These are phyloP conservation scores for Stegana nigrithorax DNA, from an alignment of 2,888 invertebrate species.

Conservation along the genomic window DNA sequence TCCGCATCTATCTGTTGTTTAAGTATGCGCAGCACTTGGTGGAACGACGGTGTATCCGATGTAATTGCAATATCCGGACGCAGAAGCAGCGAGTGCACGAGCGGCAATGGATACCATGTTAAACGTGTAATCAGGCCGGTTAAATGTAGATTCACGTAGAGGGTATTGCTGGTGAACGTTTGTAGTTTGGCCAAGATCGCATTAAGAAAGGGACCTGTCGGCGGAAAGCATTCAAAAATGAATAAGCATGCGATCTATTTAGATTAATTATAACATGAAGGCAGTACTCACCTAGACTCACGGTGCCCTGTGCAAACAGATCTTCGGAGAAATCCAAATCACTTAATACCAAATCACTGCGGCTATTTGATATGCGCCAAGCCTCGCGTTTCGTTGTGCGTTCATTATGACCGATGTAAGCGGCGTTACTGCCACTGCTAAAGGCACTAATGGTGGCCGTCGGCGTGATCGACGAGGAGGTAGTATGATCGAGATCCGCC, in stretches of 20 bases:
- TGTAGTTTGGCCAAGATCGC: slow-evolving; percentile 85
- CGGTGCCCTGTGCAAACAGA: slow-evolving; percentile 69
- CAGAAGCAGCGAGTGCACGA: slow-evolving; percentile 87
- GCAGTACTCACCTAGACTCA: slow-evolving; percentile 66
- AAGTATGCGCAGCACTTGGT: slow-evolving; percentile 85
- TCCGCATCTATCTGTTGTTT: slow-evolving; percentile 89
- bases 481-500: slow-evolving; percentile 13
- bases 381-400: slow-evolving; percentile 44
- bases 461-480: not conserved
- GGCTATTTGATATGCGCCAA: slow-evolving; percentile 64
- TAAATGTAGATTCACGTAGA: slow-evolving; percentile 87
- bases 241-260: not conserved
- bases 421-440: slow-evolving; percentile 40
- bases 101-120: slow-evolving; percentile 88
- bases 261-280: not conserved
- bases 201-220: slow-evolving; percentile 83
- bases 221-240: not conserved
- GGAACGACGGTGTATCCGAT: slow-evolving; percentile 90
- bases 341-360: slow-evolving; percentile 59
- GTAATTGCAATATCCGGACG: slow-evolving; percentile 87
- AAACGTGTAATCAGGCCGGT: slow-evolving; percentile 88
- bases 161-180: slow-evolving; percentile 84
- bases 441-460: slow-evolving; percentile 14
- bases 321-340: slow-evolving; percentile 69
- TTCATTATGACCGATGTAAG: slow-evolving; percentile 1